phyloP scores from a whole-genome alignment of 2,797 vertebrate species.

The Cheirogaleus major region DNA sequence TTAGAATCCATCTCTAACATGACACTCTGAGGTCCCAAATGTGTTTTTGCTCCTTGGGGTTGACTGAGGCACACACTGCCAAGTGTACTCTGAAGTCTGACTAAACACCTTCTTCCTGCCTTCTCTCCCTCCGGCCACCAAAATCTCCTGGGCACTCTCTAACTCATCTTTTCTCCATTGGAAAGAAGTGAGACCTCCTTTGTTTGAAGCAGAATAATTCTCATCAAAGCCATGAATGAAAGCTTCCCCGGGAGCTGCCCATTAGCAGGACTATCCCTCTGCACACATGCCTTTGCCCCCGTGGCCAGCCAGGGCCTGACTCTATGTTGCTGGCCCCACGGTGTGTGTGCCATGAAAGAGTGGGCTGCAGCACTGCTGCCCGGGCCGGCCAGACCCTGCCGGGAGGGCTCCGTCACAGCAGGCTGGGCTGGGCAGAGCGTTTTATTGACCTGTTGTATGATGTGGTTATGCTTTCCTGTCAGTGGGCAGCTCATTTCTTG shows the following conservation, averaged over 20 bases:
- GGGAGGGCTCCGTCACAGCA: slow-evolving; percentile 49
- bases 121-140: not conserved
- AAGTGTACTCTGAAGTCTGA: not conserved
- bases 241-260: not conserved
- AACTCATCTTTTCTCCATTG: not conserved
- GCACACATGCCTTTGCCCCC: not conserved
- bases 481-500: slow-evolving; percentile 50
- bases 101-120: not conserved
- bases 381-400: not conserved
- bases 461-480: slow-evolving; percentile 48
- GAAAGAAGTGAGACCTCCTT: not conserved
- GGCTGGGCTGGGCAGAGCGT: slow-evolving; percentile 24
- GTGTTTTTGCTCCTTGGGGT: not conserved
- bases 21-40: not conserved
- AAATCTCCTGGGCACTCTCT: not conserved
- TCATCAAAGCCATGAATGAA: not conserved
- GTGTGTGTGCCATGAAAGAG: not conserved
- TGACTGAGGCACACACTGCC: not conserved
- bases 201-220: not conserved
- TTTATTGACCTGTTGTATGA: slow-evolving; percentile 42
- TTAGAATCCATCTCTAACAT: not conserved
- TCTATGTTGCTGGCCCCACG: not conserved
- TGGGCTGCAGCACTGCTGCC: not conserved
- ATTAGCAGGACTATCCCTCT: not conserved
- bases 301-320: not conserved